These are phyloP conservation scores for Nothoprocta pentlandii DNA, from an alignment of 2,113 vertebrate species.

Conservation along the genomic window DNA sequence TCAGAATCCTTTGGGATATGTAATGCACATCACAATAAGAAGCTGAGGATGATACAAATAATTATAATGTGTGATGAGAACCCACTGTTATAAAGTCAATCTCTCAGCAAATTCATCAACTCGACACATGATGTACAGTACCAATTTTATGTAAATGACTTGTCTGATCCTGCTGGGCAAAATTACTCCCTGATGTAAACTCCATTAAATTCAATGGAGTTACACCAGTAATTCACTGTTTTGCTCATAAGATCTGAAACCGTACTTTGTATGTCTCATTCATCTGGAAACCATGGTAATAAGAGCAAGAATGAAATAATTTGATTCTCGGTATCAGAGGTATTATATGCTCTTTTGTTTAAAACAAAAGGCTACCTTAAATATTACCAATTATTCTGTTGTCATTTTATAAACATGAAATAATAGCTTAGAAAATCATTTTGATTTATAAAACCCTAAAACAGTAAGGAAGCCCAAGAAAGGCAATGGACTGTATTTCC, in stretches of 20 bases:
- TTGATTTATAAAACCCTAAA: background rate
- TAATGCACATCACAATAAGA: constrained; percentile 51
- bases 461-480: background rate
- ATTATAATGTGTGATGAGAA: constrained; percentile 50
- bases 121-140: constrained; percentile 48
- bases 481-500: background rate
- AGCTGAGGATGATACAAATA: constrained; percentile 65
- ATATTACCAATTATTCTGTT: background rate
- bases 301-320: constrained; percentile 29
- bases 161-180: constrained; percentile 50
- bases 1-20: constrained; percentile 46
- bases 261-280: background rate
- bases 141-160: constrained; percentile 67
- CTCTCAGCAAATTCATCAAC: constrained; percentile 58
- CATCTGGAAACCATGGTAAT: constrained; percentile 58
- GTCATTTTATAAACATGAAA: background rate
- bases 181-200: constrained; percentile 61
- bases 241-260: constrained; percentile 2
- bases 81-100: constrained; percentile 60
- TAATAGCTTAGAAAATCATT: background rate
- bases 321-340: constrained; percentile 24
- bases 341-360: constrained; percentile 24
- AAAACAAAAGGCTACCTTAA: constrained; percentile 22
- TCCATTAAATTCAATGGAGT: constrained; percentile 27
- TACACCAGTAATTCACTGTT: constrained; percentile 39